These are phyloP conservation scores for Myrmecobius fasciatus DNA, from an alignment of 2,113 vertebrate species.

Conservation along the genomic window DNA sequence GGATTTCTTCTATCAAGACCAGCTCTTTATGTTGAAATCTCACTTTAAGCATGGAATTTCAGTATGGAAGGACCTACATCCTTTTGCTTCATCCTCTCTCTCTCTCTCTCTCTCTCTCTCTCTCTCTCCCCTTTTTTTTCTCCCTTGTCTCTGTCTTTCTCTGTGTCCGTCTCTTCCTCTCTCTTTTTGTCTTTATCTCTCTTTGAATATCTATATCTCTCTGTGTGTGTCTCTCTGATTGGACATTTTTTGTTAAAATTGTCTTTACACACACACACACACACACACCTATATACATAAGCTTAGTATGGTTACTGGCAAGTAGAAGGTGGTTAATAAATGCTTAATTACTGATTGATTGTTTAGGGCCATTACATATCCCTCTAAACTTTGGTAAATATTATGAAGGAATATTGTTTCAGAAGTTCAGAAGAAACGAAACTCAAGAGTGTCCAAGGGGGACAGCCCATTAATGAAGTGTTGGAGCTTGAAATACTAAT, in stretches of 20 bases:
- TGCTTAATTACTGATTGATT: neutral
- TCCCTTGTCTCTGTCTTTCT: too few relatives aligned
- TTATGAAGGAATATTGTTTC: neutral
- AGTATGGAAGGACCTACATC: neutral
- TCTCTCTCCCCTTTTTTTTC: too few relatives aligned
- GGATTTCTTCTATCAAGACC: neutral
- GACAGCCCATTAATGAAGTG: neutral
- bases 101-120: too few relatives aligned
- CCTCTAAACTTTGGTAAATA: neutral
- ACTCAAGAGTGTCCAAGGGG: neutral
- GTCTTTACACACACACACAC: neutral
- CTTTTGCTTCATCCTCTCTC: neutral
- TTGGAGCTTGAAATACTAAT: neutral
- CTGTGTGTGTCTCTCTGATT: neutral
- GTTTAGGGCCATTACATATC: neutral
- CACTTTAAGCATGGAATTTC: neutral
- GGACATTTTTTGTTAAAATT: neutral
- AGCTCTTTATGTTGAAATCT: neutral
- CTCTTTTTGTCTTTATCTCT: too few relatives aligned
- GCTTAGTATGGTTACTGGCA: neutral
- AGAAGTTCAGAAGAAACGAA: neutral
- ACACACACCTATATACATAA: neutral
- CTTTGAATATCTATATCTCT: too few relatives aligned
- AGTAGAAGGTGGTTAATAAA: neutral
- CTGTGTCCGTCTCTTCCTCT: too few relatives aligned